phyloP scores from a whole-genome alignment of 1,140 invertebrate species.

The Telenomus remus region DNA sequence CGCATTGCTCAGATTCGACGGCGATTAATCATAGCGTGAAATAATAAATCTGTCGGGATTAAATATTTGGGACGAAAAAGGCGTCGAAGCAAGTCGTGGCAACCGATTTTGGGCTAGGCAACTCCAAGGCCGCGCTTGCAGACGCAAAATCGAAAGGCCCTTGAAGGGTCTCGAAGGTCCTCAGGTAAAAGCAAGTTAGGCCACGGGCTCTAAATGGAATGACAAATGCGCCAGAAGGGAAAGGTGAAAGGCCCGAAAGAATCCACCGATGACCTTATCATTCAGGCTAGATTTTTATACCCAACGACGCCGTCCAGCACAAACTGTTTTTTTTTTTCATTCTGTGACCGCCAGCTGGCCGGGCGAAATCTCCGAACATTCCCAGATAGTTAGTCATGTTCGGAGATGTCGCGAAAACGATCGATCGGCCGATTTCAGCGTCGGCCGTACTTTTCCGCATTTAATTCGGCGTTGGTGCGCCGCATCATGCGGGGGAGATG shows the following conservation, averaged over 20 bases:
- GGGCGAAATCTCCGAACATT: too few species aligned
- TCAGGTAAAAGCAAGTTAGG: slow-evolving; percentile 70
- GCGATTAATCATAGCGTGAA: slow-evolving; percentile 24
- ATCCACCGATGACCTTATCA: slow-evolving; percentile 57
- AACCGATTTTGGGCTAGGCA: slow-evolving; percentile 17
- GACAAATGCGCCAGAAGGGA: slow-evolving; percentile 71
- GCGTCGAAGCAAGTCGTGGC: slow-evolving; percentile 1
- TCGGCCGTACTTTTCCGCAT: slow-evolving; percentile 64
- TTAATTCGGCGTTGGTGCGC: slow-evolving; percentile 67
- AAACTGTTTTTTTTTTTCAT: too few species aligned
- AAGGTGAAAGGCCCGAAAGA: slow-evolving; percentile 68
- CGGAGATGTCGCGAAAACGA: too few species aligned
- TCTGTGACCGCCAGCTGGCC: too few species aligned
- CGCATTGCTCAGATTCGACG: background rate
- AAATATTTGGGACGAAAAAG: slow-evolving; percentile 9
- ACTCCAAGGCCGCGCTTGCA: slow-evolving; percentile 62
- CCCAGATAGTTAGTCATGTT: too few species aligned
- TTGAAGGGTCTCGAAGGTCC: slow-evolving; percentile 60
- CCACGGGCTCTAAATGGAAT: slow-evolving; percentile 66
- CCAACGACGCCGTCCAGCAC: too few species aligned
- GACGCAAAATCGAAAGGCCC: slow-evolving; percentile 58
- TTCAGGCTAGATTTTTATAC: slow-evolving; percentile 9
- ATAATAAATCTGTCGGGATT: slow-evolving; percentile 21
- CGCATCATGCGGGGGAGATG: slow-evolving; percentile 56
- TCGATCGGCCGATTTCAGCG: too few species aligned